Evolutionary conservation across 2,888 invertebrate species (phyloP).

Genomic region (Pseudeuparius sepicola): DNA sequence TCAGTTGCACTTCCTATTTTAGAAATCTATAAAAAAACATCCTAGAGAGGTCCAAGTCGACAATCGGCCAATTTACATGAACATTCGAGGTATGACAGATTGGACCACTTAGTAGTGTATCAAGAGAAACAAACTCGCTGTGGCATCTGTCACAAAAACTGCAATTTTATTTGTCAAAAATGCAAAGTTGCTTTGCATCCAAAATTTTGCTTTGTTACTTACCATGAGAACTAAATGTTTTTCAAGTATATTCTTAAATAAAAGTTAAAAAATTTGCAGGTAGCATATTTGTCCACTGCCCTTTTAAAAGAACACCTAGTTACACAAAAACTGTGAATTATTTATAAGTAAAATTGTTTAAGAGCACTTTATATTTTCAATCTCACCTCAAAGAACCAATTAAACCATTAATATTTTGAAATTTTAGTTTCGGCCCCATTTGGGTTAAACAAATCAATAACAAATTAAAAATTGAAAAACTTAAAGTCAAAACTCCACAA

Average conservation of each 20-base stretch:
- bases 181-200: constrained; percentile 12
- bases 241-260: background rate
- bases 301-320: constrained; percentile 1
- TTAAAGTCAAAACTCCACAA: too few relatives aligned
- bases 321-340: constrained; percentile 1
- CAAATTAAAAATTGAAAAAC: too few relatives aligned
- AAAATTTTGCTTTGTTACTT: background rate
- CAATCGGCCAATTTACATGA: constrained; percentile 10
- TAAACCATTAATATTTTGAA: background rate
- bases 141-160: constrained; percentile 2
- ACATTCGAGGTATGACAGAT: constrained; percentile 11
- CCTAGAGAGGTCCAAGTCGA: constrained; percentile 11
- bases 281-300: background rate
- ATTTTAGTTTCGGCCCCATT: constrained; percentile 1
- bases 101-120: too few relatives aligned
- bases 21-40: constrained; percentile 15
- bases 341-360: constrained; percentile 2
- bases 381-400: background rate
- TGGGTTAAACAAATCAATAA: too few relatives aligned
- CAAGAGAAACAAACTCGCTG: too few relatives aligned
- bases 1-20: constrained; percentile 15
- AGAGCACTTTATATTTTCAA: background rate
- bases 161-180: constrained; percentile 14
- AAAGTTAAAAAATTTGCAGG: background rate
- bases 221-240: constrained; percentile 1